Evolutionary conservation across 2,797 vertebrate genomes (phyloP), one percentile per base, ranked within the genome.

Genomic region (Stomatorhinus walkeri): DNA sequence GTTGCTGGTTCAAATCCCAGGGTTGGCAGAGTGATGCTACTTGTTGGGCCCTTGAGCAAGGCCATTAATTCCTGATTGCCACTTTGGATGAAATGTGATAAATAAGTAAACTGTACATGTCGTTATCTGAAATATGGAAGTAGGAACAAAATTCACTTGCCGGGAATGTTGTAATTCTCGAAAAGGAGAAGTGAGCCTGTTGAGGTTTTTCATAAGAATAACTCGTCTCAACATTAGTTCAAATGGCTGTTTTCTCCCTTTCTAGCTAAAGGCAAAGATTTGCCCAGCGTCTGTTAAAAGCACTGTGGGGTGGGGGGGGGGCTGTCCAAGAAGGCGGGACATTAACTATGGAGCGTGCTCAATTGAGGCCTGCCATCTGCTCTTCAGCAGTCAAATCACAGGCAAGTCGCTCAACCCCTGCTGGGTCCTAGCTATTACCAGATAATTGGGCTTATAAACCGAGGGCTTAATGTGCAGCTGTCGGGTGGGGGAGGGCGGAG

Each of bases 381-480:
- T 96, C 92, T 90, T 91, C 91, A 92, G 93, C 93, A 95, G 95
- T 94, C 52, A 94, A 93, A 94, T 95, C 94, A 94, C 92, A 93
- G 95, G 93, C 90, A 92, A 92, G 92, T 93, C 92, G 91, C 91
- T 91, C 89, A 89, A 92, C 89, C 93, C 93, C 94, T 43, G 89
- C 93, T 91, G 92, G 91, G 87, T 91, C 91, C 93, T 91, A 92
- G 92, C 93, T 95, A 95, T 94, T 95, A 95, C 93, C 92, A 89
- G 93, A 95, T 96, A 96, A 97, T 97, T 96, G 96, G 94, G 95
- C 94, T 92, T 93, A 94, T 93, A 94, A 93, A 91, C 91, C 91
- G 87, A 87, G 91, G 91, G 92, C 94, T 96, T 94, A 92, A 94
- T 95, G 93, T 96, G 94, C 96, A 97, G 96, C 96, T 97, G 96